Conservation (phyloP, 2,113 vertebrate species). For the Apteryx mantelli region DNA sequence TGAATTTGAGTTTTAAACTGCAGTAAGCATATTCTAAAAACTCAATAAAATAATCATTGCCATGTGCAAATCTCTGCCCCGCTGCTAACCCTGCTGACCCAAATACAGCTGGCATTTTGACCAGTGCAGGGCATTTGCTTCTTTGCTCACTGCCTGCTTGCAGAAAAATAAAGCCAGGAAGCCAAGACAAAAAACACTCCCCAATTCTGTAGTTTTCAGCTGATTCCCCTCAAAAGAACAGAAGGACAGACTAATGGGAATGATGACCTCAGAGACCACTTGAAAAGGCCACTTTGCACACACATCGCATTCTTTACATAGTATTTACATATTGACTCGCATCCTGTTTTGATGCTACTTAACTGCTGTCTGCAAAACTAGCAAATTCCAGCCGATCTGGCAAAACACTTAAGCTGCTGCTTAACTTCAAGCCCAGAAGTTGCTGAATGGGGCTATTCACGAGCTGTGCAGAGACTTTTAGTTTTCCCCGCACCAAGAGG, state of each 20-base stretch:
- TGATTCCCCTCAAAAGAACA: constrained; percentile 75
- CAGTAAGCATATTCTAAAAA: constrained; percentile 60
- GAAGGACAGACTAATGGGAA: constrained; percentile 62
- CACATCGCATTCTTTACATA: neutral
- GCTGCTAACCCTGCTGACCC: constrained; percentile 81
- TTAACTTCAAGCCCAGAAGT: constrained; percentile 29
- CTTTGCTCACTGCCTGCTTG: constrained; percentile 45
- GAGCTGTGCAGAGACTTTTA: neutral
- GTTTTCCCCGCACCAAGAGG: neutral
- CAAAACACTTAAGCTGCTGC: constrained; percentile 31
- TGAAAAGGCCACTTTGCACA: neutral
- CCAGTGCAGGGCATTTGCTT: constrained; percentile 45
- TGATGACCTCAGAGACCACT: constrained; percentile 18
- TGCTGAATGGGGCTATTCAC: constrained; percentile 59
- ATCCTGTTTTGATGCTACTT: constrained; percentile 58
- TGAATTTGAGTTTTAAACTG: constrained; percentile 1
- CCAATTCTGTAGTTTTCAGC: constrained; percentile 37
- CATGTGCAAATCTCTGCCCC: constrained; percentile 80
- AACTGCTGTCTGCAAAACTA: neutral
- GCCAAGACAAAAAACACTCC: neutral
- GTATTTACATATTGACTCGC: neutral
- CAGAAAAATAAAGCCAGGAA: constrained; percentile 60
- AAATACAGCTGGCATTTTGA: constrained; percentile 63
- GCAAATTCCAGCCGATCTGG: constrained; percentile 49
- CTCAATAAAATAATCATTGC: constrained; percentile 78